Conservation (phyloP, 2,797 vertebrate genomes). For the Bufotes viridis region DNA sequence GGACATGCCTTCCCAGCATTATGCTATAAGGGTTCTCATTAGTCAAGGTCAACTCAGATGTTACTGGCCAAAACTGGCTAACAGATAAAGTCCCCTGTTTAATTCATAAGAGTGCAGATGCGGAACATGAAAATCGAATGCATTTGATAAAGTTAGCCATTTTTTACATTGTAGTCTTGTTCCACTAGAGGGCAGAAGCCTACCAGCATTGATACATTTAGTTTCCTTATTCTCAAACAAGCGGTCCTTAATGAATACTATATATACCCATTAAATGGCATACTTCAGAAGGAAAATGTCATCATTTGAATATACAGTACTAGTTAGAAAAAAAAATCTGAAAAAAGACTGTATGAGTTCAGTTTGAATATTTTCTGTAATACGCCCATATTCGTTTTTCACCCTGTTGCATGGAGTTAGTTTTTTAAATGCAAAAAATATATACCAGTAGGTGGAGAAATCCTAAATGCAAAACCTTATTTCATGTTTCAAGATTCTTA, state of each 20-base stretch:
- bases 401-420: neutral
- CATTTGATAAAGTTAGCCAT: neutral
- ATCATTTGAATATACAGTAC: neutral
- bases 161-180: neutral
- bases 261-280: neutral
- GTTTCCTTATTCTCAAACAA: neutral
- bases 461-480: too few relatives aligned
- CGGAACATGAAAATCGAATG: neutral
- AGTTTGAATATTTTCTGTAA: neutral
- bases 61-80: too few relatives aligned
- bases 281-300: neutral
- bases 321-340: neutral
- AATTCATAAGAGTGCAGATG: too few relatives aligned
- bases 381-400: neutral
- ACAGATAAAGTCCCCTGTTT: too few relatives aligned
- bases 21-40: too few relatives aligned
- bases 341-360: neutral
- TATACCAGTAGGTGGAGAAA: too few relatives aligned
- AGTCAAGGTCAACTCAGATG: too few relatives aligned
- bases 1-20: too few relatives aligned
- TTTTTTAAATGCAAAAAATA: neutral
- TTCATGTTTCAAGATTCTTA: too few relatives aligned
- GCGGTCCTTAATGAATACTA: constrained; percentile 3
- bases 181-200: neutral
- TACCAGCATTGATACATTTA: neutral